Evolutionary conservation across 2,113 vertebrate species (phyloP).

Genomic region (Tachycineta bicolor): DNA sequence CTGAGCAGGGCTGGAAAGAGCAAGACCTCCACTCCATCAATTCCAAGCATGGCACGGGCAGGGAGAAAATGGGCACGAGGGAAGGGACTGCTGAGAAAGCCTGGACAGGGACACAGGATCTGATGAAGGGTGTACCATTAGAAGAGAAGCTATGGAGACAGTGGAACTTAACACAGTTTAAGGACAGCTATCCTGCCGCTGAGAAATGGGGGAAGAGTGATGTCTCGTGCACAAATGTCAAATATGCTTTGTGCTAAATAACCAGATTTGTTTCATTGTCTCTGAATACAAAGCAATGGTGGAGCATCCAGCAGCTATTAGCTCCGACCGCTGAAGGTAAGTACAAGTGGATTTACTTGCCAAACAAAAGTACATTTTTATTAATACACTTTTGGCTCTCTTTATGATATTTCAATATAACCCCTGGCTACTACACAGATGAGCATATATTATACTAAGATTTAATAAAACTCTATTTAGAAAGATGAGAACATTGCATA

Average conservation of each 20-base stretch:
- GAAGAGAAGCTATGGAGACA: not conserved
- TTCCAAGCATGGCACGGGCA: not conserved
- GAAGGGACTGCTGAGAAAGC: not conserved
- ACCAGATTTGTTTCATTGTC: not conserved
- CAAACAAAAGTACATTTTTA: constrained; percentile 38
- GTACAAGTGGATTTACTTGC: not conserved
- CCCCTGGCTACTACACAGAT: constrained; percentile 37
- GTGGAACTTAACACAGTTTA: not conserved
- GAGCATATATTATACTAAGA: constrained; percentile 19
- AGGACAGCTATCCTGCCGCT: not conserved
- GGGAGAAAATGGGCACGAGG: not conserved
- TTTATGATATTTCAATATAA: constrained; percentile 45
- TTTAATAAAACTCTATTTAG: constrained; percentile 53
- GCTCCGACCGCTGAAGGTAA: not conserved
- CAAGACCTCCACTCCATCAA: not conserved
- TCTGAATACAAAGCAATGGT: not conserved
- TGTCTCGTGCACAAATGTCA: fast-evolving
- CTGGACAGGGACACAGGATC: not conserved
- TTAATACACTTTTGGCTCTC: constrained; percentile 54
- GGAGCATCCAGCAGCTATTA: not conserved
- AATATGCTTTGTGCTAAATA: not conserved
- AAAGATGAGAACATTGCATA: constrained; percentile 41
- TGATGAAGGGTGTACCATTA: not conserved
- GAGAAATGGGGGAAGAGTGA: fast-evolving
- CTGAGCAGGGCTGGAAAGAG: not conserved